phyloP scores from a whole-genome alignment of 2,797 vertebrate species.

The Sorex maritimensis region DNA sequence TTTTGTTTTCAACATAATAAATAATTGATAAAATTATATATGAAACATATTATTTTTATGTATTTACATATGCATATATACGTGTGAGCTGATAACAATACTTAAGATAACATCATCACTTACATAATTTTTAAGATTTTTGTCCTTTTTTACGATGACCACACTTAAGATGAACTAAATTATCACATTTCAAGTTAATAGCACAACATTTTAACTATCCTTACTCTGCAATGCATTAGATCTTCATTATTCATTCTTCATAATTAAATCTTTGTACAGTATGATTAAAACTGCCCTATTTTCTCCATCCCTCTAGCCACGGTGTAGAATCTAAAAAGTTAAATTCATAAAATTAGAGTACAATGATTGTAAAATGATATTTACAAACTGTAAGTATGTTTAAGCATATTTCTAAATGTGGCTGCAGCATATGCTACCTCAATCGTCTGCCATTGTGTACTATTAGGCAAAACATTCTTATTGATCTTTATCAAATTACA shows the following conservation, averaged over 20 bases:
- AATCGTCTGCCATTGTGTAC: too few relatives aligned
- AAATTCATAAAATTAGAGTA: not conserved
- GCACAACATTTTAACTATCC: not conserved
- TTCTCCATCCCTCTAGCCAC: not conserved
- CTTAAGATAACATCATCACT: not conserved
- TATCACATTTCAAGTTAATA: conserved; percentile 11
- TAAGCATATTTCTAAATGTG: not conserved
- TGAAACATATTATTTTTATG: not conserved
- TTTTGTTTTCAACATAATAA: not conserved
- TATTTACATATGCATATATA: not conserved
- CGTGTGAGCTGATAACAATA: not conserved
- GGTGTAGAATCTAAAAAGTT: conserved; percentile 2
- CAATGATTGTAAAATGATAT: not conserved
- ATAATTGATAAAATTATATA: not conserved
- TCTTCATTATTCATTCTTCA: not conserved
- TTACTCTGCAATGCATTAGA: not conserved
- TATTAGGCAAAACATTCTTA: rapidly evolving
- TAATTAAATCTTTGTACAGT: not conserved
- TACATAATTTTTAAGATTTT: not conserved
- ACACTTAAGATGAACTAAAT: not conserved
- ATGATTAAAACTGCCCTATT: not conserved
- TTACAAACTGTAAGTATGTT: not conserved
- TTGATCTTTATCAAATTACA: not conserved
- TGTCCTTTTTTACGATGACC: not conserved
- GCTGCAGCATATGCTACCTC: not conserved